Base-by-base conservation (phyloP, 2,888 invertebrate species). In the Macaria liturata region DNA sequence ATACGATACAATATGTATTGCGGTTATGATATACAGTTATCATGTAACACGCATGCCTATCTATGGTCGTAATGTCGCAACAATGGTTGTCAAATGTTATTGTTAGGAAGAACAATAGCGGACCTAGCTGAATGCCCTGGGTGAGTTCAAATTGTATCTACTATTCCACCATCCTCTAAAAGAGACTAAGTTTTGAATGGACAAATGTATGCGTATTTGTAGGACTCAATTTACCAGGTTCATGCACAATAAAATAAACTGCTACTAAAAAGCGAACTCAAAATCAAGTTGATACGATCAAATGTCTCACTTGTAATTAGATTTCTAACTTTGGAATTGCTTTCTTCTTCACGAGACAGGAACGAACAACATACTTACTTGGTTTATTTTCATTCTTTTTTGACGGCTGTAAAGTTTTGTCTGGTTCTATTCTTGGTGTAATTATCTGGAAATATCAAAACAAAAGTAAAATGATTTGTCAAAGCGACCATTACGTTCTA, bases 41-140 rank as follows among this genome's bases (percentile, higher is more conserved):
- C 57, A 61, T 47, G 51, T 50, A 46, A 34, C 46, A 39, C 46
- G 53, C 53, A 59, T 61, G 47, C 52, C 45, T 58, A 54, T 53
- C 47, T 54, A 57, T 46, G 51, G 51, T 50, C 34, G 42, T 49
- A 6, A 56, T 49, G 42, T 42, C n/a, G 64, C 58, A 65, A 78
- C 75, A 82, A 81, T 77, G 65, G 72, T 61, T 57, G 68, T 75
- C 70, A 72, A 75, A 78, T 76, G 76, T 79, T 76, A 80, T 80
- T 80, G 74, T 77, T 72, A 61, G 31, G 54, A 54, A 59, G 58
- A 59, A 80, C 77, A 81, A 80, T 80, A 61, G 71, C 51, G 45
- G 48, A 39, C 51, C 53, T 58, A 59, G 61, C 62, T 64, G 44
- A 58, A 46, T 59, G 60, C 57, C 57, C 56, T 49, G 37, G 59